Conservation (phyloP, 2,797 vertebrate species). For the Pagetopsis macropterus region DNA sequence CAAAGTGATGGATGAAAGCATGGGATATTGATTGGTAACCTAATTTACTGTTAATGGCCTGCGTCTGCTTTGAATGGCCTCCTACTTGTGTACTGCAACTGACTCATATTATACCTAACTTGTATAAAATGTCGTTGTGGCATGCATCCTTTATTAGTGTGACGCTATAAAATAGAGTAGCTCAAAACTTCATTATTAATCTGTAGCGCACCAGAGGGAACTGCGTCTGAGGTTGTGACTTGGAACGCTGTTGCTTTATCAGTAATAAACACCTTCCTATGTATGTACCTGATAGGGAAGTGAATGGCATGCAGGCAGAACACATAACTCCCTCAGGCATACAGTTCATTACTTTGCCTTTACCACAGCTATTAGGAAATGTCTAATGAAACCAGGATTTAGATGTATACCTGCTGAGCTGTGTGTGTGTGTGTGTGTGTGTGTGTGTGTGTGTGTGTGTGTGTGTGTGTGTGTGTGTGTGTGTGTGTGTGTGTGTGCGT, state of each 20-base stretch:
- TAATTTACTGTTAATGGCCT: constrained; percentile 40
- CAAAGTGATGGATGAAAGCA: constrained; percentile 50
- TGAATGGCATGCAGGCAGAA: constrained; percentile 30
- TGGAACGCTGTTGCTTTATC: constrained; percentile 42
- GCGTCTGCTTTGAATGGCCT: constrained; percentile 12
- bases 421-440: constrained; percentile 10
- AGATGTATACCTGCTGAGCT: constrained; percentile 37
- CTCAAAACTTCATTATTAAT: constrained; percentile 34
- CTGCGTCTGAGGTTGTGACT: not conserved
- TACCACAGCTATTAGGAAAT: constrained; percentile 36
- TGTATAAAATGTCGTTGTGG: constrained; percentile 17
- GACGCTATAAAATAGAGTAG: constrained; percentile 13
- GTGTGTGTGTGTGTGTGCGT: constrained; percentile 20
- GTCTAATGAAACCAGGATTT: constrained; percentile 46
- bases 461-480: constrained; percentile 20
- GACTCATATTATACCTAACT: constrained; percentile 21
- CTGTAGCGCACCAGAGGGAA: not conserved
- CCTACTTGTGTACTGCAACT: constrained; percentile 11
- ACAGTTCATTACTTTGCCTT: constrained; percentile 53
- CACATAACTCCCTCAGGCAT: constrained; percentile 39
- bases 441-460: not conserved
- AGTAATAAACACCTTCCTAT: constrained; percentile 45
- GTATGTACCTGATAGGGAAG: constrained; percentile 37
- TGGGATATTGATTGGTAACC: constrained; percentile 41
- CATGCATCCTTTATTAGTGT: constrained; percentile 6